Conservation (phyloP, 2,113 vertebrate species). For the Mungos mungo region DNA sequence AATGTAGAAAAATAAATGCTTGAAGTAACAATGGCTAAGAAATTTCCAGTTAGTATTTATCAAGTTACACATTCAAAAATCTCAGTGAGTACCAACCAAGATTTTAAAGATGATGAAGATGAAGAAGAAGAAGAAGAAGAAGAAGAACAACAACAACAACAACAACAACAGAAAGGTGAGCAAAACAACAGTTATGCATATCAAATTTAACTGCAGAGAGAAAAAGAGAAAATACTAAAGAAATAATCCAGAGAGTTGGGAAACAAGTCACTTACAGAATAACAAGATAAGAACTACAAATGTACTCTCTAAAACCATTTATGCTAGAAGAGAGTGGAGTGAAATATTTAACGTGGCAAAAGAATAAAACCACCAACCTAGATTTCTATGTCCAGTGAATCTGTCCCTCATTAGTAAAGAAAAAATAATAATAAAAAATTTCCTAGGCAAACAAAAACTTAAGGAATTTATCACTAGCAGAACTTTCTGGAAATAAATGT, state of each 20-base stretch:
- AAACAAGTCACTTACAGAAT: background rate
- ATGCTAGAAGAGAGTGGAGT: background rate
- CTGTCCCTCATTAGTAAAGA: background rate
- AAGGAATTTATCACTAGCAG: background rate
- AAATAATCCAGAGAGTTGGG: background rate
- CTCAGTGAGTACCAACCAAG: background rate
- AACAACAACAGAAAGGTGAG: too few relatives aligned
- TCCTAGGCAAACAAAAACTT: background rate
- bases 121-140: too few relatives aligned
- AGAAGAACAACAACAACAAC: background rate
- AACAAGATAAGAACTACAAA: background rate
- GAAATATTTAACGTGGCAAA: background rate
- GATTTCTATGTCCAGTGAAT: background rate
- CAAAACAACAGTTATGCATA: background rate
- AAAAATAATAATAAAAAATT: background rate
- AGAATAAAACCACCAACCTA: background rate
- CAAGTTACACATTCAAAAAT: background rate
- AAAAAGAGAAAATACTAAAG: background rate
- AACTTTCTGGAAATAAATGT: background rate
- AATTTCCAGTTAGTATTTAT: background rate
- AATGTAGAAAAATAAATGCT: background rate
- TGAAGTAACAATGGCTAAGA: background rate
- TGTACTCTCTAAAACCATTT: background rate
- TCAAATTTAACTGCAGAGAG: background rate
- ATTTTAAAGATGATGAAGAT: background rate